Percentiles rank a stretch among this genome's conserved stretches.
Evolutionary conservation across 2,888 invertebrate genomes (phyloP).

Genomic region (Synanthedon formicaeformis): DNA sequence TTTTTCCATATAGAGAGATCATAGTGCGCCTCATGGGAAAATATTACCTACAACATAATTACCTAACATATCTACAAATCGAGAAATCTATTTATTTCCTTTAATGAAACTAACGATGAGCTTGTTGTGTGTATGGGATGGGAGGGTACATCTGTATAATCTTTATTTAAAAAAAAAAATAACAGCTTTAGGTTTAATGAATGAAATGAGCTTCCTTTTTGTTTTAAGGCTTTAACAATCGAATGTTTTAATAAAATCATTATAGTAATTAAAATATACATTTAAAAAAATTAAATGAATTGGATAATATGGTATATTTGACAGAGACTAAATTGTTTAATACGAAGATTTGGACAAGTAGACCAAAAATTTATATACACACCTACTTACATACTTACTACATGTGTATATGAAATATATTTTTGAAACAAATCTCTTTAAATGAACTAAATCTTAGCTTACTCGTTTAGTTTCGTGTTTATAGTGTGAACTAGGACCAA

Average conservation of each 20-base stretch:
- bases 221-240: not conserved
- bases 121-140: no score
- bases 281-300: slow-evolving; percentile 13
- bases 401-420: not conserved
- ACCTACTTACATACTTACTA: no score
- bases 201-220: not conserved
- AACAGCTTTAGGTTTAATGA: not conserved
- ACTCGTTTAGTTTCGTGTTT: not conserved
- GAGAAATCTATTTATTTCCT: no score
- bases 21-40: no score
- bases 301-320: slow-evolving; percentile 15
- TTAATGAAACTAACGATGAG: no score
- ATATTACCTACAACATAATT: no score
- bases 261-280: slow-evolving; percentile 2
- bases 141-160: not conserved
- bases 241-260: not conserved
- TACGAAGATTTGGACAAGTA: not conserved
- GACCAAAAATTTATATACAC: not conserved
- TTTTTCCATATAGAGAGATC: no score
- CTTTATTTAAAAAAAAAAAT: not conserved
- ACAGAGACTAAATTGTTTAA: not conserved
- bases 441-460: not conserved
- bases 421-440: not conserved
- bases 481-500: slow-evolving; percentile 51
- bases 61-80: no score